Base-by-base conservation (phyloP, 2,113 vertebrate genomes). In the Chelonoidis abingdonii region DNA sequence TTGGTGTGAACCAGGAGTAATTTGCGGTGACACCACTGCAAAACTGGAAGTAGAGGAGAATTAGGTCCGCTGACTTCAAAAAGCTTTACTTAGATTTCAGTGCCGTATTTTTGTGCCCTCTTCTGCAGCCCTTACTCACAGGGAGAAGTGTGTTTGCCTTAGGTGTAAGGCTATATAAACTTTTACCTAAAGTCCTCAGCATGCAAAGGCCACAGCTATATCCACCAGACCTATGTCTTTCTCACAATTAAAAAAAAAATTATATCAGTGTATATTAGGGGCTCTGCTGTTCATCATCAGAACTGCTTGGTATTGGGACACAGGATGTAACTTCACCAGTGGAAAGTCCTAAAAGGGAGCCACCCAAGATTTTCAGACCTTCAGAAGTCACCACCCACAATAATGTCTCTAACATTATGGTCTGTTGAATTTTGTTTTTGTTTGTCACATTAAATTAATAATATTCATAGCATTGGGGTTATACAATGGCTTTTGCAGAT, bases 401-500 rank as follows among this genome's bases (percentile, higher is more conserved):
- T 38, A 88, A 79, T 22, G 10, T 41, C 31, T 29, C 41, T 79
- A 49, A 25, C 35, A 54, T 38, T 10, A 12, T 12, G 9, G 5
- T 80, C 79, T 24, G n/a, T 53, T 56, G 84, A 38, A 53, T 69
- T 80, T 14, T 56, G 41, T 54, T 87, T 38, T 62, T 76, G 89
- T 53, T 89, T 93, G 10, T 79, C 95, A 22, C n/a, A 91, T 91
- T 87, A 93, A 72, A 92, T 41, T 49, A 89, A 59, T 52, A 65
- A 59, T 44, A 87, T 41, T 94, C 86, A 80, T n/a, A 93, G 8
- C 2, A 47, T 81, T 52, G 50, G 89, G 84, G 52, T 82, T 86
- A 72, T 52, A 89, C 19, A 96, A 80, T 84, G 35, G 19, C 29
- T 94, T 96, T 87, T 93, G 56, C 13, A 90, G 85, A 90, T 90